Conservation (phyloP, 1,140 invertebrate genomes). For the Yoshiicerus persimilis region DNA sequence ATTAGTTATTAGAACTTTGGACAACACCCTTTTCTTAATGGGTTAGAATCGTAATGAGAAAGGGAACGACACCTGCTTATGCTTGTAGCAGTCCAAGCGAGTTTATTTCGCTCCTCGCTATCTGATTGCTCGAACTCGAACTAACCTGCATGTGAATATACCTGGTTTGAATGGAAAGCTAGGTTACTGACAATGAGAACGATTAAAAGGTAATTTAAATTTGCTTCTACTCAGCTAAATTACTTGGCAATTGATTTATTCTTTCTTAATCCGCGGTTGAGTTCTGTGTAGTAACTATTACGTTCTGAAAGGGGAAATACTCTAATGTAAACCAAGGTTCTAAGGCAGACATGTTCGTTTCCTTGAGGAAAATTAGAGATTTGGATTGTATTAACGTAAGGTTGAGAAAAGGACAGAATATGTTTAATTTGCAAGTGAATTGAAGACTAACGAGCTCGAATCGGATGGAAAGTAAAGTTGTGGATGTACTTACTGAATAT, state of each 20-base stretch:
- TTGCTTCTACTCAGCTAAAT: not conserved
- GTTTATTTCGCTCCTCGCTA: not conserved
- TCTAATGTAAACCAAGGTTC: too few relatives aligned
- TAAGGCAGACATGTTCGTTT: not conserved
- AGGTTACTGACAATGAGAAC: not conserved
- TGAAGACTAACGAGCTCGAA: not conserved
- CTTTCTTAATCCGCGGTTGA: not conserved
- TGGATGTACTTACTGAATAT: too few relatives aligned
- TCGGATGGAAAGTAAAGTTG: not conserved
- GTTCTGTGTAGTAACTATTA: not conserved
- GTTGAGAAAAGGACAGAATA: not conserved
- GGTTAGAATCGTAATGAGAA: not conserved
- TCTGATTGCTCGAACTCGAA: too few relatives aligned
- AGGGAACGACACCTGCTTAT: not conserved
- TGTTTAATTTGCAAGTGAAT: slow-evolving; percentile 5
- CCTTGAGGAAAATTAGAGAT: not conserved
- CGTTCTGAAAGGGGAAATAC: not conserved
- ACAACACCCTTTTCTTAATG: not conserved
- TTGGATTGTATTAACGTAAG: not conserved
- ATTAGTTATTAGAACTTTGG: not conserved
- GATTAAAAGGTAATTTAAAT: not conserved
- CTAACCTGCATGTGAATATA: too few relatives aligned
- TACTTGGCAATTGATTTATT: not conserved
- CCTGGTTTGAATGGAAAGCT: not conserved
- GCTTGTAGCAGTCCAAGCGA: not conserved